A percentile compares a stretch with the other conserved stretches of the same genome.
These are phyloP conservation scores for Lamellibrachia luymesi DNA, from an alignment of 1,140 invertebrate genomes.

Conservation along the genomic window DNA sequence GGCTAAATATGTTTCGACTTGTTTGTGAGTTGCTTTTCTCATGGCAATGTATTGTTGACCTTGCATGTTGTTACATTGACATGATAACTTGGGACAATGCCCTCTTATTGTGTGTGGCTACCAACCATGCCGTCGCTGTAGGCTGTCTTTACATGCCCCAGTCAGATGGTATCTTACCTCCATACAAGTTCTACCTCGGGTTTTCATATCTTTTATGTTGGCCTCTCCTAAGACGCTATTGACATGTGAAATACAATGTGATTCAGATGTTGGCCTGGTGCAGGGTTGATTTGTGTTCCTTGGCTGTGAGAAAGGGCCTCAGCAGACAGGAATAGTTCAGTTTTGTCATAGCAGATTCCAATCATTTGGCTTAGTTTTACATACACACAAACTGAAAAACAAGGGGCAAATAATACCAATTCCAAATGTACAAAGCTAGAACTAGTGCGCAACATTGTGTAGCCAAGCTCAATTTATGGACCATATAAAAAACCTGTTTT, in stretches of 20 bases:
- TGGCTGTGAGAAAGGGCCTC: background rate
- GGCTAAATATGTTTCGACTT: background rate
- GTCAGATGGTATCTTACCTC: background rate
- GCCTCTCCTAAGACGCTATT: background rate
- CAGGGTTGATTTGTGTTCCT: background rate
- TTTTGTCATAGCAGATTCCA: background rate
- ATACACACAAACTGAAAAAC: background rate
- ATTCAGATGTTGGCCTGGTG: background rate
- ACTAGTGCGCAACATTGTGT: too few relatives aligned
- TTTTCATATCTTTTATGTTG: background rate
- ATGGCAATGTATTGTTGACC: background rate
- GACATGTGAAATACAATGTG: background rate
- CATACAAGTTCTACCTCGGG: background rate
- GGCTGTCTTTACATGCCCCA: background rate
- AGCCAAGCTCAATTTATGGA: too few relatives aligned
- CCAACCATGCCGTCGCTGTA: background rate
- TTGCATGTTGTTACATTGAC: background rate
- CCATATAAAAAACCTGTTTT: too few relatives aligned
- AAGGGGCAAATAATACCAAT: too few relatives aligned
- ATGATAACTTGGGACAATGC: background rate
- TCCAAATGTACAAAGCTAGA: too few relatives aligned
- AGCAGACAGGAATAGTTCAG: background rate
- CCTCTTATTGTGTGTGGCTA: background rate
- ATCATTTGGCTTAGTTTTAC: background rate
- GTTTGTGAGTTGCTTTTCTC: background rate